Evolutionary conservation across 2,797 vertebrate species (phyloP), one percentile per base, ranked within the genome.

Genomic region (Acomys russatus): DNA sequence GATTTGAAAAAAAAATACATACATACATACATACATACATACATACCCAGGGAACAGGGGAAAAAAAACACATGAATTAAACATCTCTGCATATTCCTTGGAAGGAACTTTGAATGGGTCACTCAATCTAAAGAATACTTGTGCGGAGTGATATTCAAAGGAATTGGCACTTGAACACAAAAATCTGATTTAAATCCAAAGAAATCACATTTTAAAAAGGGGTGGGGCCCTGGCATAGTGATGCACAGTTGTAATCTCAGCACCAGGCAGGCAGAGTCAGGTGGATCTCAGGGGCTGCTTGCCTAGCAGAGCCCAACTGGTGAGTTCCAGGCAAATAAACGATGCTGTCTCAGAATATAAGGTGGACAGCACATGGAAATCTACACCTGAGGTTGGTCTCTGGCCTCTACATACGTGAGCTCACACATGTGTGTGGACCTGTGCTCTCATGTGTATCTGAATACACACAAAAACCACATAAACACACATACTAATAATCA

Each of bases 1-100:
- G 68, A 94, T 95, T 85, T 96, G 77, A 78, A 77, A 92, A 95
- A n/a, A 44, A 44, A 44, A 44, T 3, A 44, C 44, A 44, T 44
- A 44, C 44, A 44, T 44, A 44, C 44, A 44, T 44, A 44, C 44
- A 44, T 44, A 44, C 44, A 44, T 44, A 44, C 44, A 44, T 49
- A 38, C 83, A 25, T 12, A 30, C 64, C 49, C 73, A 78, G 44
- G 12, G 30, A 11, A 33, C n/a, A 4, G 71, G 66, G n/a, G 22
- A 22, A 44, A 9, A 14, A 70, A 78, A 84, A 84, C 64, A 82
- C 6, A 1, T 18, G 6, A 73, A 51, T 94, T 87, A 87, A 97
- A 73, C 2, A 6, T 91, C 91, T 88, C 11, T 87, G 38, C 28
- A 74, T 56, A 91, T 94, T 86, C 66, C 30, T 79, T 56, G 38